Evolutionary conservation across 2,113 vertebrate genomes (phyloP).

Genomic region (Climacteris rufus): DNA sequence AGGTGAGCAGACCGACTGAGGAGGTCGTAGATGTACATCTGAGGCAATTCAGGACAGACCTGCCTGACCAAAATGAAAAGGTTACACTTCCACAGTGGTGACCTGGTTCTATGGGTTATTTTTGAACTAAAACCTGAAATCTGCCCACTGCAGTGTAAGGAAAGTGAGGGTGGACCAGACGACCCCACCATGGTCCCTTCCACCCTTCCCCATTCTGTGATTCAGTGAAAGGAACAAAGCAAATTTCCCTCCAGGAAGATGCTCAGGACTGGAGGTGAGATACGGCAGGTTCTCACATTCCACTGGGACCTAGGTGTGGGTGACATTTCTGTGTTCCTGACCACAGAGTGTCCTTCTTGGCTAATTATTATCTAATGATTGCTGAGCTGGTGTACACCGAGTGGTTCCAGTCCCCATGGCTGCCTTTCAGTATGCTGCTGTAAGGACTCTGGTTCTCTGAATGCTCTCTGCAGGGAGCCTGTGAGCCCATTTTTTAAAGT

Average conservation of each 20-base stretch:
- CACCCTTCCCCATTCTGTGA: neutral
- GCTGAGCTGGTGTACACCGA: neutral
- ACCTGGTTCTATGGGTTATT: neutral
- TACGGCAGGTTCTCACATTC: neutral
- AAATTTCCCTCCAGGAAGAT: neutral
- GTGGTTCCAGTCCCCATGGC: accelerated
- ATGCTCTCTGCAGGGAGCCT: neutral
- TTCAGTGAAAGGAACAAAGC: neutral
- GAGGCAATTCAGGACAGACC: neutral
- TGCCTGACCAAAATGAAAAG: neutral
- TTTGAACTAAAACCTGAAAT: neutral
- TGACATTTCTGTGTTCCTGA: neutral
- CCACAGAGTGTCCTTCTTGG: neutral
- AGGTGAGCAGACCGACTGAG: neutral
- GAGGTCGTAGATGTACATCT: neutral
- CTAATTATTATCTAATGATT: neutral
- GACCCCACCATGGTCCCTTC: neutral
- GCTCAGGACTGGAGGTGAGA: neutral
- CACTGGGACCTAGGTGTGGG: too few relatives aligned
- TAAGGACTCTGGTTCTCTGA: neutral
- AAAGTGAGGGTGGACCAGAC: neutral
- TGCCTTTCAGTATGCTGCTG: neutral
- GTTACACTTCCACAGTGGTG: neutral
- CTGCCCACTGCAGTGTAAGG: neutral
- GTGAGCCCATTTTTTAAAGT: neutral